Base-by-base conservation (phyloP, 2,797 vertebrate genomes). In the Kryptolebias ocellatus region DNA sequence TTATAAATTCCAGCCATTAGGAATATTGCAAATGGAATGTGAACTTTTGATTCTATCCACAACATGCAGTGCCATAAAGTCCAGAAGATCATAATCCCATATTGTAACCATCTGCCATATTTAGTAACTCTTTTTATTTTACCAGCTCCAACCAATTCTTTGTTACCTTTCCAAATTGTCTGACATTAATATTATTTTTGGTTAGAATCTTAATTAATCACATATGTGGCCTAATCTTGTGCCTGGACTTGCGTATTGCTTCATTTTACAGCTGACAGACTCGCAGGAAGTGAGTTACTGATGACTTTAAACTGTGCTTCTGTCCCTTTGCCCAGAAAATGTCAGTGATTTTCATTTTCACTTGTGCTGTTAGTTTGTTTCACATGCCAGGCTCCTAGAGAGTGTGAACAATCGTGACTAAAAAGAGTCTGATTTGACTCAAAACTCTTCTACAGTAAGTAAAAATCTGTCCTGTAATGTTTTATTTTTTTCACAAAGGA, bases 21-120 rank as follows among this genome's bases (percentile, higher is more conserved):
- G 57, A 74, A 34, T 16, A 42, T 42, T 42, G 10, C 60, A 74
- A 53, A 51, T 58, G 56, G 37, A 58, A 45, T 61, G 59, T 39
- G 27, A 62, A 39, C 24, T 60, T 66, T 57, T 69, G 66, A 37
- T 70, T 74, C 70, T 49, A 72, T 27, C 47, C 60, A 39, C 51
- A 28, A 12, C 52, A 55, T 54, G 37, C 49, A 16, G 51, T 51
- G 45, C n/a, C 72, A 65, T 71, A 63, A 79, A 74, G 52, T 53
- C 59, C 46, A n/a, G 60, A 70, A 75, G 53, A 71, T 17, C 45
- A 20, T 18, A 50, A 9, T 11, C 8, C 11, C 37, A 42, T 42
- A 2, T 42, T 12, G 39, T 42, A 39, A 39, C 3, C 11, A 12
- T 14, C 39, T 12, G 4, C 39, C 39, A 42, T 34, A 46, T 4